These are phyloP conservation scores for Xiphias gladius DNA, from an alignment of 2,113 vertebrate species.

Conservation along the genomic window DNA sequence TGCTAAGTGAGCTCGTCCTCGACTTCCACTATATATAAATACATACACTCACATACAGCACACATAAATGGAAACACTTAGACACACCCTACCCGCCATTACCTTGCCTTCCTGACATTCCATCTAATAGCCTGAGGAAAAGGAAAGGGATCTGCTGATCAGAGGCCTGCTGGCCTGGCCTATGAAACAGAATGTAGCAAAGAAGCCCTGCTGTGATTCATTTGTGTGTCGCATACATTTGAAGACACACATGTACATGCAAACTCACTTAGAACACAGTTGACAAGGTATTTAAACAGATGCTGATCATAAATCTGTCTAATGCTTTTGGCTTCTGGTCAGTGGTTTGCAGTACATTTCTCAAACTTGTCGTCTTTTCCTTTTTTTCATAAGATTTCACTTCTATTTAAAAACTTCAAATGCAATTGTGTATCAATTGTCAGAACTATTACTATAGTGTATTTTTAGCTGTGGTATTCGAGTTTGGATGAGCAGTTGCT, in stretches of 20 bases:
- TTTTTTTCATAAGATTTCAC: constrained; percentile 11
- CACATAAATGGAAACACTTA: constrained; percentile 18
- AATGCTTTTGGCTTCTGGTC: constrained; percentile 40
- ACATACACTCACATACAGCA: background rate
- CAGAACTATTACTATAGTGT: constrained; percentile 16
- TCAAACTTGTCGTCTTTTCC: constrained; percentile 35
- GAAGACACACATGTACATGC: constrained; percentile 1
- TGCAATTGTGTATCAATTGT: constrained; percentile 9
- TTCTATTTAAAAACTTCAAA: constrained; percentile 15
- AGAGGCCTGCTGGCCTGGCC: constrained; percentile 23
- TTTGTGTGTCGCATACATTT: constrained; percentile 42
- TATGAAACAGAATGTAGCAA: constrained; percentile 44
- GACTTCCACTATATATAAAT: background rate
- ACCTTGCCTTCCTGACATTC: constrained; percentile 63
- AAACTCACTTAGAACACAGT: constrained; percentile 31
- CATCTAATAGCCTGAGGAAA: constrained; percentile 58
- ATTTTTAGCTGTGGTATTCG: constrained; percentile 29
- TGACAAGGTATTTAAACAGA: constrained; percentile 68
- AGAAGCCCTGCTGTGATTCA: constrained; percentile 57
- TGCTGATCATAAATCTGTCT: constrained; percentile 60
- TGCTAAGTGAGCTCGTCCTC: background rate
- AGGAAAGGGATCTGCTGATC: constrained; percentile 59
- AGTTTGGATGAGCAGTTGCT: background rate
- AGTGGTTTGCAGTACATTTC: constrained; percentile 41
- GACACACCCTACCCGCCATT: constrained; percentile 22